Evolutionary conservation across 1,140 invertebrate genomes (phyloP).

Genomic region (Prorops nasuta): DNA sequence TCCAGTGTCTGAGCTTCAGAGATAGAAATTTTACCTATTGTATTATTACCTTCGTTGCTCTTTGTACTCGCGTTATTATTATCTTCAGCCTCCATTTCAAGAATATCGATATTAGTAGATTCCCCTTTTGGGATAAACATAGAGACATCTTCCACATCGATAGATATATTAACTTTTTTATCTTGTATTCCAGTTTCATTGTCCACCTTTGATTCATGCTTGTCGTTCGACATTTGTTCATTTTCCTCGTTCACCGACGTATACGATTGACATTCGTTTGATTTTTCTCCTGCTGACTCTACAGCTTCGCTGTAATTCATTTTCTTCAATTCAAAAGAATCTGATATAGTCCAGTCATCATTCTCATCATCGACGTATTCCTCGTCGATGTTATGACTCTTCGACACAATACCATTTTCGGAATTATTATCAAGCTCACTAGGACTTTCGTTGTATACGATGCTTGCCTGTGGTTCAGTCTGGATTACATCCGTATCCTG

Average conservation of each 20-base stretch:
- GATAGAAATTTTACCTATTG: too few relatives aligned
- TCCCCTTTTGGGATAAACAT: conserved; percentile 31
- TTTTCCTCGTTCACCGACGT: too few relatives aligned
- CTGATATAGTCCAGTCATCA: conserved; percentile 35
- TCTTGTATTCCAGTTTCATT: conserved; percentile 2
- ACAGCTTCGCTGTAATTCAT: too few relatives aligned
- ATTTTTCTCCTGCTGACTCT: conserved; percentile 22
- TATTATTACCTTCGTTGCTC: too few relatives aligned
- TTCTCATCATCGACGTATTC: too few relatives aligned
- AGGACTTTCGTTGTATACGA: too few relatives aligned
- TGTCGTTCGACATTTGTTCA: too few relatives aligned
- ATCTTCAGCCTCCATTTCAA: conserved; percentile 12
- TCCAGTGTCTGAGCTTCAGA: too few relatives aligned
- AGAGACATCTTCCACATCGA: conserved; percentile 13
- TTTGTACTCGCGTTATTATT: conserved; percentile 3
- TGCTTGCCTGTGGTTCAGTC: too few relatives aligned
- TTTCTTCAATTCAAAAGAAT: conserved; percentile 32
- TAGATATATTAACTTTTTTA: neutral
- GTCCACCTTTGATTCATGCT: neutral
- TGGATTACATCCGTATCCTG: too few relatives aligned
- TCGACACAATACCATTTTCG: too few relatives aligned
- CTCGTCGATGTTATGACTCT: conserved; percentile 11
- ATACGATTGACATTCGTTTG: neutral
- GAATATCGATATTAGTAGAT: conserved; percentile 26
- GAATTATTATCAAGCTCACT: neutral